These are phyloP conservation scores for Pachyuromys duprasi DNA, from an alignment of 2,797 vertebrate genomes.

Conservation along the genomic window DNA sequence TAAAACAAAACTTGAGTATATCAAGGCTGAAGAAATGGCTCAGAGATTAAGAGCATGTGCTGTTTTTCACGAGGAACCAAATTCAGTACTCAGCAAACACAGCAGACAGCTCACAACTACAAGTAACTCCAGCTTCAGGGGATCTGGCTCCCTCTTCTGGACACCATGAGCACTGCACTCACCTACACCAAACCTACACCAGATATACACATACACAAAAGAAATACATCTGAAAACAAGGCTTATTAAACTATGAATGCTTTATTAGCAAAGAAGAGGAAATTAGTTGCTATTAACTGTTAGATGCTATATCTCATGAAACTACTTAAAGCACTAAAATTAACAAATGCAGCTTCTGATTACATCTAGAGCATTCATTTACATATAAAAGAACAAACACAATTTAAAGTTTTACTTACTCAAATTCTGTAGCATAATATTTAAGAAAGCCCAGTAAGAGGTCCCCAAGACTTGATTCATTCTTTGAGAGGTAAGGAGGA, in stretches of 20 bases:
- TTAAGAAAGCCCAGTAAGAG: constrained; percentile 96
- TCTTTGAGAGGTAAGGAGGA: constrained; percentile 93
- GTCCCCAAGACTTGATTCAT: constrained; percentile 93
- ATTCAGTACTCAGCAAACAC: background rate
- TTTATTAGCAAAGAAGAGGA: constrained; percentile 38
- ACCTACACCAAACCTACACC: background rate
- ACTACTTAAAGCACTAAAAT: background rate
- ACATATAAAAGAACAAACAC: background rate
- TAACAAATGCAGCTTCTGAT: constrained; percentile 35
- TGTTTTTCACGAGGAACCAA: background rate
- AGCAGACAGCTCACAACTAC: background rate
- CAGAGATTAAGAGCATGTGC: background rate
- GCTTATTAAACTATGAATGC: background rate
- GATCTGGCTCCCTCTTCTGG: background rate
- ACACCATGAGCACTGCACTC: background rate
- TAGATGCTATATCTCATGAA: constrained; percentile 9
- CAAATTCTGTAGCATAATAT: constrained; percentile 96
- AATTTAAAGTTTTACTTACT: constrained; percentile 88
- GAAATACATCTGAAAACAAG: background rate
- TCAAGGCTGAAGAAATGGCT: background rate
- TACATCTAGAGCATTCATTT: constrained; percentile 37
- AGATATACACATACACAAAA: background rate
- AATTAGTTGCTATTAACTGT: constrained; percentile 5
- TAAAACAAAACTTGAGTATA: background rate
- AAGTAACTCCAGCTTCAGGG: background rate